phyloP scores from a whole-genome alignment of 2,797 vertebrate species.

The Myripristis murdjan region DNA sequence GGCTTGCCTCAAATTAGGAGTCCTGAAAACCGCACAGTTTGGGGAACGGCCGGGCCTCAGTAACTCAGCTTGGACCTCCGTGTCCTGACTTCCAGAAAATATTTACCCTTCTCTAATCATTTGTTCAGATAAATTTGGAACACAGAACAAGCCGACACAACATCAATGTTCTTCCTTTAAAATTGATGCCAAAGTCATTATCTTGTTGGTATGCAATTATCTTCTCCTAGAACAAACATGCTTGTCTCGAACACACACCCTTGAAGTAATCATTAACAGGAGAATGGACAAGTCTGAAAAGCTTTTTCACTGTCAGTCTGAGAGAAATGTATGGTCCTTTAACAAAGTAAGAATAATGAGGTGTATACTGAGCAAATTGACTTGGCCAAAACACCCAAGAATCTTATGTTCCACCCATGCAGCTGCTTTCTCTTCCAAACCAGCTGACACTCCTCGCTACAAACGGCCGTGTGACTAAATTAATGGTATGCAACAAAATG shows the following conservation, averaged over 20 bases:
- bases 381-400: constrained; percentile 6
- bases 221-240: constrained; percentile 34
- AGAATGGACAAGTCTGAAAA: constrained; percentile 2
- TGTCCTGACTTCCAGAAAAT: constrained; percentile 24
- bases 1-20: constrained; percentile 66
- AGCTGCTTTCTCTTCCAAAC: constrained; percentile 4
- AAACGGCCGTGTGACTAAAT: not conserved
- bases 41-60: constrained; percentile 32
- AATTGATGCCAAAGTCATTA: constrained; percentile 1
- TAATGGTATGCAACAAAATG: not conserved
- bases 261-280: constrained; percentile 41
- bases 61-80: constrained; percentile 8
- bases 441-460: constrained; percentile 8
- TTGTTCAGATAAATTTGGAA: constrained; percentile 20
- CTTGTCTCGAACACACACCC: constrained; percentile 15
- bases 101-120: not conserved
- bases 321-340: not conserved
- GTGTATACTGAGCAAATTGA: not conserved
- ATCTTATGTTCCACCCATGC: constrained; percentile 38
- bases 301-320: constrained; percentile 1
- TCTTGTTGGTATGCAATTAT: constrained; percentile 20
- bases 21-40: constrained; percentile 62
- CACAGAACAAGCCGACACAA: not conserved
- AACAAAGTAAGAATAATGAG: constrained; percentile 29
- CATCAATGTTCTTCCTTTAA: constrained; percentile 18